Evolutionary conservation across 2,113 vertebrate species (phyloP).

Genomic region (Syngnathus typhle): DNA sequence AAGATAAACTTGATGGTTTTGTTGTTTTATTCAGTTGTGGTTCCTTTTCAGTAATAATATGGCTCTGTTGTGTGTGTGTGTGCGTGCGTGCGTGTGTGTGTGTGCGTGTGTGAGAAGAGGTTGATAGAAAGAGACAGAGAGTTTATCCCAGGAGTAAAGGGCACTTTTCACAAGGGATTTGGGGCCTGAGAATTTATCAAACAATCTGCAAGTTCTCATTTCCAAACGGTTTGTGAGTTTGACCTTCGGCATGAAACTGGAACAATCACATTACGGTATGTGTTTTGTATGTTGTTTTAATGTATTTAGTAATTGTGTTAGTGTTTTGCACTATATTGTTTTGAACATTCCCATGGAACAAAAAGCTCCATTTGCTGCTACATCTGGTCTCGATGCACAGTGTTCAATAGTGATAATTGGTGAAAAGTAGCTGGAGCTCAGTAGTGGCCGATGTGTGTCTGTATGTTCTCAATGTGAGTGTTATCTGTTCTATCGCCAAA

Average conservation of each 20-base stretch:
- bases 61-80: constrained; percentile 20
- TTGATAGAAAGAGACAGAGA: constrained; percentile 9
- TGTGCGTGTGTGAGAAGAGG: constrained; percentile 13
- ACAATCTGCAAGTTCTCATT: constrained; percentile 35
- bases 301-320: constrained; percentile 51
- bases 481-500: constrained; percentile 15
- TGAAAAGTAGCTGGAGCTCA: constrained; percentile 3
- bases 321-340: constrained; percentile 62
- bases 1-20: constrained; percentile 23
- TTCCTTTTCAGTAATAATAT: constrained; percentile 30
- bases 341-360: constrained; percentile 49
- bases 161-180: constrained; percentile 64
- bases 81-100: no score
- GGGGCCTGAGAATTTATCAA: constrained; percentile 37
- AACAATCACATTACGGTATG: constrained; percentile 40
- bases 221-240: constrained; percentile 50
- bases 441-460: constrained; percentile 13
- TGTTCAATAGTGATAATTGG: constrained; percentile 2
- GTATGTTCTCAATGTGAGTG: not conserved
- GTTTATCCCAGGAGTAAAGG: constrained; percentile 56
- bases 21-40: constrained; percentile 17
- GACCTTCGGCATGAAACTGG: constrained; percentile 65
- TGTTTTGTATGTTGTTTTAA: constrained; percentile 43
- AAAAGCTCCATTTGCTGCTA: constrained; percentile 55
- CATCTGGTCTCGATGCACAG: constrained; percentile 8